A percentile compares a stretch with the other conserved stretches of the same genome.
phyloP scores from a whole-genome alignment of 2,113 vertebrate genomes.

The Phocoena phocoena region DNA sequence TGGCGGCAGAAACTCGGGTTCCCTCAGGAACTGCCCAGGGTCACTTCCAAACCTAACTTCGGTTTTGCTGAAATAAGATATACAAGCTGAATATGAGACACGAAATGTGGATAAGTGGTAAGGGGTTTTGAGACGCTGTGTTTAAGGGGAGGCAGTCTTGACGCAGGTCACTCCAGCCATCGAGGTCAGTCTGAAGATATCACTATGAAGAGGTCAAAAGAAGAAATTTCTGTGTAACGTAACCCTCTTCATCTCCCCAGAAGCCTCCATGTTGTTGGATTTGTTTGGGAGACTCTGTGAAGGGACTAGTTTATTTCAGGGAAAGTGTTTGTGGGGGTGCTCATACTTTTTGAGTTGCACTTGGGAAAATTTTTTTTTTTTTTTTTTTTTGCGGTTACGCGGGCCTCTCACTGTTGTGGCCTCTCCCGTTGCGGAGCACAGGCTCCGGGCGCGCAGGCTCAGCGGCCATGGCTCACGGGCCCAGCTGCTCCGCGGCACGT shows the following conservation, averaged over 20 bases:
- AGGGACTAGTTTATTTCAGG: background rate
- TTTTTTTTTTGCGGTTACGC: too few species aligned
- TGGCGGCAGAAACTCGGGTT: background rate
- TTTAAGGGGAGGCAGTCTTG: background rate
- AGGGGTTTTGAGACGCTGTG: background rate
- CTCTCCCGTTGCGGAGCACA: too few species aligned
- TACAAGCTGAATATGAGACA: background rate
- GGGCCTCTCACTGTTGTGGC: too few species aligned
- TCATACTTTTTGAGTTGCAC: background rate
- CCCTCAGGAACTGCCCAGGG: background rate
- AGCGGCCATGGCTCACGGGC: too few species aligned
- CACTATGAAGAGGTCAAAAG: background rate
- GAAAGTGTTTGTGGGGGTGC: background rate
- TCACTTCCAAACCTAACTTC: too few species aligned
- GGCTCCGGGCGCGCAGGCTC: too few species aligned
- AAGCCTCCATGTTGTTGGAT: background rate
- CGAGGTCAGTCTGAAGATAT: background rate
- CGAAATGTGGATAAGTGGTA: background rate
- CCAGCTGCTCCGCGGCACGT: too few species aligned
- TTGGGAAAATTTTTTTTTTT: too few species aligned
- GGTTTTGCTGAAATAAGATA: background rate
- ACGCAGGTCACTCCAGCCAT: background rate
- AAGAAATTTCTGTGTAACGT: background rate
- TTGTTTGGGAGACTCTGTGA: background rate
- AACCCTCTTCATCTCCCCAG: background rate